A percentile compares a stretch with the other conserved stretches of the same genome.
phyloP scores from a whole-genome alignment of 1,140 invertebrate species.

The Drosophila grimshawi region DNA sequence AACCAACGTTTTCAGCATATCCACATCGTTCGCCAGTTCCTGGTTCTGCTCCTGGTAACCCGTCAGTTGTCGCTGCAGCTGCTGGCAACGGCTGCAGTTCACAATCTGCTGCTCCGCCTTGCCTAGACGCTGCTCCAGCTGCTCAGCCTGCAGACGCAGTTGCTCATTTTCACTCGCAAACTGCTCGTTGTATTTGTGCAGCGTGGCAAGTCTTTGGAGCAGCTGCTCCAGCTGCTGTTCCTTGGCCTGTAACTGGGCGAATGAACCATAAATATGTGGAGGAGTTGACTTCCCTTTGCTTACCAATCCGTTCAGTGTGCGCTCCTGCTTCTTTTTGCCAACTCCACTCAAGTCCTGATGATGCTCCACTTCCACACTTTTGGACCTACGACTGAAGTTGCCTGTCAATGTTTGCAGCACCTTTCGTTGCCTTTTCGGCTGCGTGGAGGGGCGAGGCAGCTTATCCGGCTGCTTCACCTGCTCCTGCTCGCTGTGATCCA shows the following conservation, averaged over 20 bases:
- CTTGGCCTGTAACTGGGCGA: slow-evolving; percentile 74
- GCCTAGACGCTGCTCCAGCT: slow-evolving; percentile 56
- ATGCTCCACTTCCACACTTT: slow-evolving; percentile 65
- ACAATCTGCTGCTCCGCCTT: slow-evolving; percentile 53
- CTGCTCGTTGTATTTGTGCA: slow-evolving; percentile 80
- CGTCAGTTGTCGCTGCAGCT: slow-evolving; percentile 75
- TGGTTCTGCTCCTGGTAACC: slow-evolving; percentile 85
- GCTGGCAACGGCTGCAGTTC: slow-evolving; percentile 80
- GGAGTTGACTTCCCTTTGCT: background rate
- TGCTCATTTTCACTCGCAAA: slow-evolving; percentile 78
- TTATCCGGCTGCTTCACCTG: slow-evolving; percentile 7
- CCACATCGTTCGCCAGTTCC: slow-evolving; percentile 86
- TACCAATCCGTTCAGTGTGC: slow-evolving; percentile 70
- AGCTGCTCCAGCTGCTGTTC: slow-evolving; percentile 82
- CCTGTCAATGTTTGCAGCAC: slow-evolving; percentile 74
- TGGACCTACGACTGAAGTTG: slow-evolving; percentile 72
- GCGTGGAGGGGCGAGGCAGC: slow-evolving; percentile 13
- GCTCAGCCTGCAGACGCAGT: slow-evolving; percentile 51
- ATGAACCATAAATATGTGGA: background rate
- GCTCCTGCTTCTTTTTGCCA: slow-evolving; percentile 48
- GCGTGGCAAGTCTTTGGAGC: slow-evolving; percentile 66
- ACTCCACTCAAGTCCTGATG: slow-evolving; percentile 18
- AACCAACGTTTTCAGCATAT: slow-evolving; percentile 88
- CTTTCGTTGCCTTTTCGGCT: slow-evolving; percentile 61
- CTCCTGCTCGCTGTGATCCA: slow-evolving; percentile 66